Percentiles rank a stretch among this genome's conserved stretches.
Conservation (phyloP, 2,797 vertebrate genomes). For the Lepus townsendii region DNA sequence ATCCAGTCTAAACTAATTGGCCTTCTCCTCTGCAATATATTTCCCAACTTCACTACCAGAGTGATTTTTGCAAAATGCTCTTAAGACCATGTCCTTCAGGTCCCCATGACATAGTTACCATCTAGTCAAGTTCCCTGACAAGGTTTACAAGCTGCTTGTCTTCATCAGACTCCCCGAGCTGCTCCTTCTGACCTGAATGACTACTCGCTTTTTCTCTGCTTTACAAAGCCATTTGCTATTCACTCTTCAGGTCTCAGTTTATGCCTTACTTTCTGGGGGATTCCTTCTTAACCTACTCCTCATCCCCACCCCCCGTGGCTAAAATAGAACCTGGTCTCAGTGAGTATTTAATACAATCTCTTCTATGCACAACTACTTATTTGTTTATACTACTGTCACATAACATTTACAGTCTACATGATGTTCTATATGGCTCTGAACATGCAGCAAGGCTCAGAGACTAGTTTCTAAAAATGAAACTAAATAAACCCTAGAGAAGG, state of each 20-base stretch:
- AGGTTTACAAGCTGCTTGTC: background rate
- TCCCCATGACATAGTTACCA: background rate
- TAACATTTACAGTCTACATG: background rate
- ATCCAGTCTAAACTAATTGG: background rate
- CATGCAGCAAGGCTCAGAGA: background rate
- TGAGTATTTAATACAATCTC: background rate
- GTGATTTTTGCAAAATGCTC: background rate
- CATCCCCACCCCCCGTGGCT: background rate
- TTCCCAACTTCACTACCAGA: background rate
- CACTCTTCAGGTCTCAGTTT: constrained; percentile 1
- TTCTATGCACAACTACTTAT: background rate
- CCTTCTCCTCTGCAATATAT: background rate
- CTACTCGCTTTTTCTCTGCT: background rate
- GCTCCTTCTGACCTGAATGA: background rate
- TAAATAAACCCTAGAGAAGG: background rate
- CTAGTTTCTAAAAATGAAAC: constrained; percentile 45
- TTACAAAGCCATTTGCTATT: background rate
- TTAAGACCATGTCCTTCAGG: background rate
- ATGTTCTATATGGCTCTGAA: background rate
- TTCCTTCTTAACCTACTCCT: background rate
- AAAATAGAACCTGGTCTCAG: background rate
- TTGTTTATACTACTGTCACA: background rate
- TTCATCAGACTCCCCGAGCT: background rate
- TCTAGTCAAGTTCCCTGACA: background rate
- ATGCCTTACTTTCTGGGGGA: constrained; percentile 22